A percentile compares a stretch with the other conserved stretches of the same genome.
Evolutionary conservation across 2,888 invertebrate genomes (phyloP).

Genomic region (Halictus ligatus): DNA sequence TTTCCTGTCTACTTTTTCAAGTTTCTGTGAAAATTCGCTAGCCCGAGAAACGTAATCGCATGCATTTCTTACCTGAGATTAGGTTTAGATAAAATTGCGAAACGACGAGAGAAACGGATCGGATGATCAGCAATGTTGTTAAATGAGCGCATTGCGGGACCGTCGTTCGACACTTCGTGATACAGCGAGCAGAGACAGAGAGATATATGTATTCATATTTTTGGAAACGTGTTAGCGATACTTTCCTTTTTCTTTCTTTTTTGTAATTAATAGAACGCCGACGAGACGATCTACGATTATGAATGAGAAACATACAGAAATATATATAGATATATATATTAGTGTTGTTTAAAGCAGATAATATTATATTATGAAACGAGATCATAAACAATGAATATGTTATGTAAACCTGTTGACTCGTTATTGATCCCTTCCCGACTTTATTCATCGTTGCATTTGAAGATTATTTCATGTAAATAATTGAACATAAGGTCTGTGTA

Average conservation of each 20-base stretch:
- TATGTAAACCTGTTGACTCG: conserved; percentile 69
- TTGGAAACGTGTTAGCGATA: conserved; percentile 75
- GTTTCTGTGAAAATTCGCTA: conserved; percentile 55
- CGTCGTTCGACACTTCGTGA: conserved; percentile 60
- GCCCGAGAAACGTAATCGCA: conserved; percentile 59
- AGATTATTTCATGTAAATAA: background rate
- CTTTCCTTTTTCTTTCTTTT: conserved; percentile 39
- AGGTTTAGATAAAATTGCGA: conserved; percentile 46
- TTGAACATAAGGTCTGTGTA: background rate
- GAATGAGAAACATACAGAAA: conserved; percentile 76
- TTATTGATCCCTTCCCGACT: conserved; percentile 21
- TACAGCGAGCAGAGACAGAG: conserved; percentile 61
- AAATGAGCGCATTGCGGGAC: conserved; percentile 11
- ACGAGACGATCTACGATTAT: conserved; percentile 73
- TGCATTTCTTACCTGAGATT: conserved; percentile 71
- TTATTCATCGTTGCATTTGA: background rate
- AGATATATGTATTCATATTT: conserved; percentile 71
- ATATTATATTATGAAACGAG: conserved; percentile 82
- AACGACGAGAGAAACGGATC: conserved; percentile 49
- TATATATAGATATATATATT: conserved; percentile 73
- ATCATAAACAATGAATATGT: conserved; percentile 82
- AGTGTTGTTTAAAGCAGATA: conserved; percentile 82
- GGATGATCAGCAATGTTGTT: conserved; percentile 45
- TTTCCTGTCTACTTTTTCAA: background rate
- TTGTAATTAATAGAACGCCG: conserved; percentile 78